phyloP scores from a whole-genome alignment of 1,140 invertebrate species.

The Drosophila pandora region DNA sequence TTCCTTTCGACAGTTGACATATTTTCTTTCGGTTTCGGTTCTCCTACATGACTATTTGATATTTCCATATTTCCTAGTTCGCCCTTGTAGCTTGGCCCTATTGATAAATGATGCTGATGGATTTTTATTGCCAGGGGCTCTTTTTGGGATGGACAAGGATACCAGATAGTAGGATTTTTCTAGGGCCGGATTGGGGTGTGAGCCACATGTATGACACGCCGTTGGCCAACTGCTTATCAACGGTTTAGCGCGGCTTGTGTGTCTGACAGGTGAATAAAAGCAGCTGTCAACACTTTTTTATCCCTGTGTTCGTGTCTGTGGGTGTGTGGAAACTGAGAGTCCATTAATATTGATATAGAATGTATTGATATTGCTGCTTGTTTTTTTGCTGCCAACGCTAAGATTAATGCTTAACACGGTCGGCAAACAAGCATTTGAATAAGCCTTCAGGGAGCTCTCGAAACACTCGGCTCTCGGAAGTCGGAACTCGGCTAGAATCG shows the following conservation, averaged over 20 bases:
- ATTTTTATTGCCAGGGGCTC: constrained; percentile 71
- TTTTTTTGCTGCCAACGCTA: constrained; percentile 29
- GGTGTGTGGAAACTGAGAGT: constrained; percentile 26
- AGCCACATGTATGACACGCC: constrained; percentile 56
- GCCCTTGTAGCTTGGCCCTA: constrained; percentile 9
- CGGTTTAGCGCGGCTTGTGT: constrained; percentile 78
- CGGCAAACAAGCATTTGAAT: constrained; percentile 20
- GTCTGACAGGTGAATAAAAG: constrained; percentile 79
- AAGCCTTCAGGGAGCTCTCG: constrained; percentile 16
- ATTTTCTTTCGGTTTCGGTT: constrained; percentile 37
- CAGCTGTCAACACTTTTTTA: constrained; percentile 77
- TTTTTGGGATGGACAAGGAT: constrained; percentile 25
- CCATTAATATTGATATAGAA: constrained; percentile 67
- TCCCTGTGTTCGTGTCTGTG: constrained; percentile 15
- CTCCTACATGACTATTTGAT: constrained; percentile 65
- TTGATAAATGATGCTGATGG: constrained; percentile 80
- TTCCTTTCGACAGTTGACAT: constrained; percentile 48
- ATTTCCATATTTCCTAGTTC: constrained; percentile 65
- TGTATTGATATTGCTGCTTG: constrained; percentile 63
- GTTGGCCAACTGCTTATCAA: constrained; percentile 71
- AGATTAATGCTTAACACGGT: constrained; percentile 41
- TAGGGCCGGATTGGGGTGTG: background rate
- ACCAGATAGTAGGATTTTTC: background rate
- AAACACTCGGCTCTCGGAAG: background rate
- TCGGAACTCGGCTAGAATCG: background rate